phyloP scores from a whole-genome alignment of 2,113 vertebrate genomes.

The Plecotus auritus region DNA sequence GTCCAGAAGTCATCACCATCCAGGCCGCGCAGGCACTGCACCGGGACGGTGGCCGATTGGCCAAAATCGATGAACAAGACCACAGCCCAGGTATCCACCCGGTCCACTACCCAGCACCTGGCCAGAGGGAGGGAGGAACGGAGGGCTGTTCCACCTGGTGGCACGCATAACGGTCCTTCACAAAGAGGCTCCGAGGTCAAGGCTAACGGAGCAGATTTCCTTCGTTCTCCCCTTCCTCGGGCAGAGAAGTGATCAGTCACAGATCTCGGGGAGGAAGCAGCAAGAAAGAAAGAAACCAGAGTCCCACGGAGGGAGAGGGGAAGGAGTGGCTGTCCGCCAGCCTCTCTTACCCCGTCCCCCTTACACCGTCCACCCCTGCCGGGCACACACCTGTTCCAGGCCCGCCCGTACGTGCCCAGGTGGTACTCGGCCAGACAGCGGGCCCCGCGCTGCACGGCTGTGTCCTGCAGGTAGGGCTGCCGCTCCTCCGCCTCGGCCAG shows the following conservation, averaged over 20 bases:
- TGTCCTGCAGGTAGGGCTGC: not conserved
- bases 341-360: no score
- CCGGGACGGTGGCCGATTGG: not conserved
- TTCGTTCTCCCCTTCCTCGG: not conserved
- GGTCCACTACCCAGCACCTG: slow-evolving; percentile 57
- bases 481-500: not conserved
- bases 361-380: no score
- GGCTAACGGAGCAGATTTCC: not conserved
- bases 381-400: slow-evolving; percentile 41
- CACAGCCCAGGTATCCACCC: not conserved
- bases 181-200: no score
- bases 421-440: slow-evolving; percentile 27
- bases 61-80: slow-evolving; percentile 57
- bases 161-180: not conserved
- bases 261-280: not conserved
- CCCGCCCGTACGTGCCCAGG: not conserved
- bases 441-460: not conserved
- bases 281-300: not conserved
- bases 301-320: not conserved
- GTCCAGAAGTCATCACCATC: slow-evolving; percentile 30
- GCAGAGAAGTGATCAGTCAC: not conserved
- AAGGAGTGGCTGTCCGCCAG: accelerated
- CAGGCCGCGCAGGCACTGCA: not conserved
- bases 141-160: accelerated
- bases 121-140: not conserved